Evolutionary conservation across 1,140 invertebrate genomes (phyloP), one percentile per base, ranked within the genome.

Genomic region (Trinorchestia longiramus): DNA sequence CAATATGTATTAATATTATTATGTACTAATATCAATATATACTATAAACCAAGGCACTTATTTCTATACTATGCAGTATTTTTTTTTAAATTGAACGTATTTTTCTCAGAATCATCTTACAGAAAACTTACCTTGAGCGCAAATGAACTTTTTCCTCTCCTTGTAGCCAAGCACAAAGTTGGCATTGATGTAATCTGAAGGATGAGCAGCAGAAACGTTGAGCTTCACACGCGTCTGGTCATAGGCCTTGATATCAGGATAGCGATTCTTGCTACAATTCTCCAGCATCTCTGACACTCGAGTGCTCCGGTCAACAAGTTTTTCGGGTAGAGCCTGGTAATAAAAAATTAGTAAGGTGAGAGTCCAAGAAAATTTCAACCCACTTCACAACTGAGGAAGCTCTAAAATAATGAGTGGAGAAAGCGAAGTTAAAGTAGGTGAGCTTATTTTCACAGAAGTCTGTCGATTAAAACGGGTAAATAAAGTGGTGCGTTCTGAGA

Each of bases 121-220:
- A 19, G 19, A 77, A 77, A 62, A 96, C 95, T 96, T 97, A 97
- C 97, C 99, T 98, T 99, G 99, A 28, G 99, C 99, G 97, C 99
- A 99, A 96, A 99, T 99, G 97, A 99, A 99, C 97, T 99, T 98
- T 97, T 99, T 99, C n/a, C 98, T 97, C 97, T 99, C 98, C 97
- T 99, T 99, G 97, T 99, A 99, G 23, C 99, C 98, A 97, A 98
- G 98, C 0, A 99, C 99, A 97, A 98, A 98, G 97, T 99, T 99
- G 0, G 99, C 99, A 97, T 99, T 99, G 95, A 99, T 99, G 97
- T 99, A 99, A 97, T 99, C 99, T 0, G 97, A 95, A n/a, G 97
- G 97, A 91, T 98, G 98, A 87, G 98, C 98, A 47, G 98, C 98
- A 97, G 99, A 98, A 96, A 98, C 98, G 0, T 98, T 97, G 15